A percentile compares a stretch with the other conserved stretches of the same genome.
Conservation (phyloP, 2,113 vertebrate genomes). For the human region DNA sequence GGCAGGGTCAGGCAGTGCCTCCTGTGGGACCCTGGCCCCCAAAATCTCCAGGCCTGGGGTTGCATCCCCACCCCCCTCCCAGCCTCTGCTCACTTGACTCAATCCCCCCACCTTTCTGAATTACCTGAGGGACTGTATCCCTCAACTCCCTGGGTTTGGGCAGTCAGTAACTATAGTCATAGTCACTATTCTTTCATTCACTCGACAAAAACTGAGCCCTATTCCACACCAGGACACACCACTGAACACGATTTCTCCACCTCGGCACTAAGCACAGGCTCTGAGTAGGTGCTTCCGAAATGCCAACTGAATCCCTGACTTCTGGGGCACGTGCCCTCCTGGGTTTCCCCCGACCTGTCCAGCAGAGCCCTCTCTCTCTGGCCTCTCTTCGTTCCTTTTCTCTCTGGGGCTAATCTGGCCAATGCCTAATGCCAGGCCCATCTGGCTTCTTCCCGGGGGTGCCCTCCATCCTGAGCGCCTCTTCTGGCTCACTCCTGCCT, state of each 20-base stretch:
- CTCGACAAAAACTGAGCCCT: neutral
- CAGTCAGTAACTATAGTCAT: too few relatives aligned
- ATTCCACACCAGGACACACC: rapidly evolving
- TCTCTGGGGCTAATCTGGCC: neutral
- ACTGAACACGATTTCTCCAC: neutral
- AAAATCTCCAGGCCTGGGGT: neutral
- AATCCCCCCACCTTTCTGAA: rapidly evolving
- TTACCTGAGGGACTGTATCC: neutral
- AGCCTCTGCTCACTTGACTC: neutral
- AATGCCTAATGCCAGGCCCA: neutral
- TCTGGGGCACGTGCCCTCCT: rapidly evolving
- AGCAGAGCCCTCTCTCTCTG: neutral
- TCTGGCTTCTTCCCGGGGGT: neutral
- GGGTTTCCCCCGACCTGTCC: neutral
- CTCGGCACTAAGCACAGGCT: neutral
- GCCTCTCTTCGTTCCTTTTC: neutral
- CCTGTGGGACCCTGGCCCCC: neutral
- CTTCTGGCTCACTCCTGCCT: neutral
- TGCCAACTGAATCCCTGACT: neutral
- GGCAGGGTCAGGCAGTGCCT: neutral
- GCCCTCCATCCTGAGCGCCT: neutral
- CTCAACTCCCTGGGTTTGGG: too few relatives aligned
- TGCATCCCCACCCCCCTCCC: neutral
- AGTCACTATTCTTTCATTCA: too few relatives aligned
- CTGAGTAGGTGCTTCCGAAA: neutral